A percentile compares a stretch with the other conserved stretches of the same genome.
phyloP scores from a whole-genome alignment of 2,888 invertebrate species.

The Andrena praecox region DNA sequence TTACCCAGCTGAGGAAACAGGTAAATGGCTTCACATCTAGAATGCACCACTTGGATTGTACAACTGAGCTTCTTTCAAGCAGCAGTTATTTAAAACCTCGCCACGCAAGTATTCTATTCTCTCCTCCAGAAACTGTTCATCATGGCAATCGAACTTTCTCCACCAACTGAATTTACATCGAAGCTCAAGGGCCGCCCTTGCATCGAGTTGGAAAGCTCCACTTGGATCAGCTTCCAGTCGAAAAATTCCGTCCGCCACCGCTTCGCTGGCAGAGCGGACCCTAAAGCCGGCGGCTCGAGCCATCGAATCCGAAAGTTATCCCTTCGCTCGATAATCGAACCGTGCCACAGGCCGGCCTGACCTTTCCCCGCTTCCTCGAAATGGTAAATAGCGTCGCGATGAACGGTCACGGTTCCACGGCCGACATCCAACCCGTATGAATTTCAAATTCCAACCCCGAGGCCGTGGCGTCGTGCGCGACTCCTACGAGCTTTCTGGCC shows the following conservation, averaged over 20 bases:
- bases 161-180: neutral
- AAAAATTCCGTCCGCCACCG: neutral
- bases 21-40: too few species aligned
- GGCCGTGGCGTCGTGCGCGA: slow-evolving; percentile 27
- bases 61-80: too few species aligned
- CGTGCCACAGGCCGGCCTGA: slow-evolving; percentile 11
- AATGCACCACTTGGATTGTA: too few species aligned
- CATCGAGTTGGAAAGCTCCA: neutral
- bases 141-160: neutral
- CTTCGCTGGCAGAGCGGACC: neutral
- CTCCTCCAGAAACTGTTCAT: too few species aligned
- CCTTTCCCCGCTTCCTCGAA: slow-evolving; percentile 12
- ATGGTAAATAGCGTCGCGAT: slow-evolving; percentile 26
- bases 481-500: slow-evolving; percentile 34
- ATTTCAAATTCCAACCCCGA: slow-evolving; percentile 64
- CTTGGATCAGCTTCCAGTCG: slow-evolving; percentile 2
- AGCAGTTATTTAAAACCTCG: too few species aligned
- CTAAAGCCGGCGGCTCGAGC: neutral
- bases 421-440: slow-evolving; percentile 46
- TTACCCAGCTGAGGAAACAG: too few species aligned
- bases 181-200: neutral
- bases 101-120: too few species aligned
- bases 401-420: neutral
- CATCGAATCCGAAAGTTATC: neutral
- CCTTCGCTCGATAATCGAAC: slow-evolving; percentile 11